These are phyloP conservation scores for Crematogaster levior DNA, from an alignment of 2,888 invertebrate genomes.

Conservation along the genomic window DNA sequence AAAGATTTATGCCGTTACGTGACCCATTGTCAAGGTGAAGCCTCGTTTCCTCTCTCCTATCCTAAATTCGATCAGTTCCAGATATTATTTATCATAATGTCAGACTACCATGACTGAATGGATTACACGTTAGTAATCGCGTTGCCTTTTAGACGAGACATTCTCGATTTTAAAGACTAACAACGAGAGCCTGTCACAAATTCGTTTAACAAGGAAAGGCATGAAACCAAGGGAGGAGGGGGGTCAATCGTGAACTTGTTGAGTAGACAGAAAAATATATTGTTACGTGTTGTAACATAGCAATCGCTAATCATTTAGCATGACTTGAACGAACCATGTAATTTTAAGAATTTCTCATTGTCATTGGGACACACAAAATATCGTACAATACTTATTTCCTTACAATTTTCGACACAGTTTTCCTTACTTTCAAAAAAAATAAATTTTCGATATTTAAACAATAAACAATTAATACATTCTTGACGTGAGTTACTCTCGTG, in stretches of 20 bases:
- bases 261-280: neutral
- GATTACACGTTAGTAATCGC: constrained; percentile 65
- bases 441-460: neutral
- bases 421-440: neutral
- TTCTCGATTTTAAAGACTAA: constrained; percentile 48
- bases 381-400: neutral
- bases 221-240: neutral
- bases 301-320: neutral
- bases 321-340: neutral
- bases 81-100: constrained; percentile 83
- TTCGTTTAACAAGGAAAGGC: constrained; percentile 19
- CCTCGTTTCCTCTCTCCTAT: constrained; percentile 53
- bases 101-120: constrained; percentile 78
- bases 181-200: constrained; percentile 19
- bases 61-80: constrained; percentile 81
- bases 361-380: neutral
- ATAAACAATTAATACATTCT: no score
- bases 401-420: neutral
- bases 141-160: constrained; percentile 65
- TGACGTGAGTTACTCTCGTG: no score
- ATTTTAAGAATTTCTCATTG: neutral
- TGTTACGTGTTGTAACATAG: neutral
- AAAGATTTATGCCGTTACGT: constrained; percentile 82
- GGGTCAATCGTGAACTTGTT: neutral
- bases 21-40: constrained; percentile 70